Evolutionary conservation across 2,888 invertebrate species (phyloP).

Genomic region (Penaeus monodon): DNA sequence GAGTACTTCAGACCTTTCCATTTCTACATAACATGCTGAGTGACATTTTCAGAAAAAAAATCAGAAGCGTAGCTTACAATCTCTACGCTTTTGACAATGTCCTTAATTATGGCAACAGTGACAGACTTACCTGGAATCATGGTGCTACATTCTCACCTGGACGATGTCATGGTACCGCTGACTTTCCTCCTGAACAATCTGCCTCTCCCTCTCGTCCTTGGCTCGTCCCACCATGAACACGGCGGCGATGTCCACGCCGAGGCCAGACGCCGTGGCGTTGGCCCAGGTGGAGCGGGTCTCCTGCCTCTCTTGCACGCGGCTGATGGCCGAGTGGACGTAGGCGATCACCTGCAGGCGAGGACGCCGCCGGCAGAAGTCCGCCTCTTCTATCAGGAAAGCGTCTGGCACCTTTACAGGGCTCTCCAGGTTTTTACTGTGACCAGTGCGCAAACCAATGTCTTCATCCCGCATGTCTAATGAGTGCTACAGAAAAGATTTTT

Average conservation of each 20-base stretch:
- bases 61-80: too few relatives aligned
- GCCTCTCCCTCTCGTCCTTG: slow-evolving; percentile 8
- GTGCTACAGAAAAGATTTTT: too few relatives aligned
- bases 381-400: slow-evolving; percentile 1
- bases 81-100: too few relatives aligned
- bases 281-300: slow-evolving; percentile 42
- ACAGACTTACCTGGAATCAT: too few relatives aligned
- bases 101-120: too few relatives aligned
- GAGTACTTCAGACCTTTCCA: too few relatives aligned
- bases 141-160: slow-evolving; percentile 10
- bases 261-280: slow-evolving; percentile 1
- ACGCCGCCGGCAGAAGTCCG: slow-evolving; percentile 21
- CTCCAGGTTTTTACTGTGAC: too few relatives aligned
- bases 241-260: slow-evolving; percentile 1
- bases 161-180: slow-evolving; percentile 33
- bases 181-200: slow-evolving; percentile 32
- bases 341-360: slow-evolving; percentile 26
- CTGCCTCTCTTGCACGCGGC: slow-evolving; percentile 17
- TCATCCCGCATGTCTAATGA: too few relatives aligned
- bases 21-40: too few relatives aligned
- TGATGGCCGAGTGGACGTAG: slow-evolving; percentile 44
- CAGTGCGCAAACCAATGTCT: too few relatives aligned
- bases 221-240: slow-evolving; percentile 47
- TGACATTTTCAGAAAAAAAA: too few relatives aligned
- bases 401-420: not conserved